Evolutionary conservation across 2,113 vertebrate species (phyloP), one percentile per base, ranked within the genome.

Genomic region (Oryzias javanicus): DNA sequence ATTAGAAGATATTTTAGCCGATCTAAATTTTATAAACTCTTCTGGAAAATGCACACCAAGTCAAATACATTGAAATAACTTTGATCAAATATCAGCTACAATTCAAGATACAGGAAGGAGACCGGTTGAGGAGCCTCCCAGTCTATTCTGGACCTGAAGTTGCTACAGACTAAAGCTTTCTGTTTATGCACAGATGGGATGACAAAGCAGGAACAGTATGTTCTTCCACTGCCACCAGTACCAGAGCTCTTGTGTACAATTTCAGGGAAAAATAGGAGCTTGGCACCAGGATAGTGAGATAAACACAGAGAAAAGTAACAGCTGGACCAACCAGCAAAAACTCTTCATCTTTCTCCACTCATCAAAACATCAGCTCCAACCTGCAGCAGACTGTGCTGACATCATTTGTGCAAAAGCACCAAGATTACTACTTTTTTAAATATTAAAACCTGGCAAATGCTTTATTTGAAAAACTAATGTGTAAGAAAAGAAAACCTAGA

Each of bases 181-280:
- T 67, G 69, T 49, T 69, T 62, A 42, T 52, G 54, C 44, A 48
- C 49, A 58, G 64, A 51, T 45, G 42, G 25, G 54, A 57, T 64
- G 54, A 75, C 49, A 64, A 70, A 65, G 66, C 55, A 67, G 66
- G 78, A 81, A 84, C 68, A 75, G 67, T 46, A 24, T 74, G 81
- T 84, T 6, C 50, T 51, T 16, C 25, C 45, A 14, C 54, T 27
- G 59, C 44, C 50, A 18, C 61, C 24, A 17, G 49, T 56, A 64
- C 56, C 67, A 66, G 55, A 19, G 64, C 53, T 80, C 49, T 25
- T 70, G 70, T 42, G 50, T 63, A 67, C 64, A 53, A 55, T 73
- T 72, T 64, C 70, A 67, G 46, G 57, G 64, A 47, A 68, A 68
- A 80, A 70, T 47, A 72, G 35, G 49, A 68, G 76, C 71, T 64